Evolutionary conservation across 2,888 invertebrate genomes (phyloP), one percentile per base, ranked within the genome.

Genomic region (Spodoptera exigua): DNA sequence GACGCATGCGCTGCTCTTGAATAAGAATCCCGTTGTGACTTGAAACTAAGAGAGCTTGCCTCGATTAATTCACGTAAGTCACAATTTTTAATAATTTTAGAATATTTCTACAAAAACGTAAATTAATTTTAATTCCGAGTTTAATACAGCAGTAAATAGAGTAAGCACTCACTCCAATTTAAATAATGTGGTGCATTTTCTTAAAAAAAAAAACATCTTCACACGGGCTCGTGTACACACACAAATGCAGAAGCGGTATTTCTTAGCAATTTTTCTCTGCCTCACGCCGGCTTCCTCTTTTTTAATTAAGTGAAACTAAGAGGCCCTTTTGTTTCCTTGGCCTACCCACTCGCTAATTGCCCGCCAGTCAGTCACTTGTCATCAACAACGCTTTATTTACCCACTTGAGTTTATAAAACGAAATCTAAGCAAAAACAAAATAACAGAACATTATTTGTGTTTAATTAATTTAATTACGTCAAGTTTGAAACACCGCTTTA

Each of bases 241-340:
- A 57, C 52, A 65, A 57, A 63, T 39, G 52, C 45, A 64, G 39
- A 21, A 35, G 35, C 48, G 27, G 55, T 83, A 78, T 80, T 82
- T 74, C 74, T 74, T 78, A 74, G 83, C 78, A 75, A 82, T 86
- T 86, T 87, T 86, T 87, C 85, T 82, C 76, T 74, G 76, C 74
- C 74, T 52, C 61, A 70, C 75, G 76, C 78, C 78, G 71, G 74
- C 79, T 83, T 82, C 80, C 81, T 83, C 82, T 84, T 89, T 90
- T 90, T 91, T 91, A 91, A 91, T 91, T 91, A 91, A 90, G 89
- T 89, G 84, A 88, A 89, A 88, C 89, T 87, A 89, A 89, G 88
- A 87, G 89, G 84, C 84, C 81, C 86, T 86, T 88, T 90, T 89
- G 86, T 89, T 87, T 78, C 80, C 76, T 74, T 76, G 76, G 77